Base-by-base conservation (phyloP, 2,888 invertebrate species). In the Bhutanitis thaidina region DNA sequence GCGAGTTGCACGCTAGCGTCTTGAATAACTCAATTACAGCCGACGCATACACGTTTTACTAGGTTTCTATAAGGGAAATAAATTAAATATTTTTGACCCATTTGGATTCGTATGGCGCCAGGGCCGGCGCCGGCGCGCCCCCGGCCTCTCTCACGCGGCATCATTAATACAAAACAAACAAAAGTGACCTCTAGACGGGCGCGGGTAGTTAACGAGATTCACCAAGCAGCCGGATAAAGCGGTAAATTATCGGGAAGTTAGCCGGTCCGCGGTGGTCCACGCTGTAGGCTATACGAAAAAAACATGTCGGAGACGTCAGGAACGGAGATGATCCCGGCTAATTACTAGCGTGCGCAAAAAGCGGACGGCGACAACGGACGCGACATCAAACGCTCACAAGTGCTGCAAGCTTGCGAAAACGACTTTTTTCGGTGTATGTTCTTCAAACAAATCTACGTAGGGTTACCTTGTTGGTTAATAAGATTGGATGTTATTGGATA, bases 91-190 rank as follows among this genome's bases (percentile, higher is more conserved):
- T 82, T 77, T 79, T 77, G 83, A 80, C 66, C 74, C 77, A 81
- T 84, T 83, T 80, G 71, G 78, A 70, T 71, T 67, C 63, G 70
- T 69, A 71, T 80, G 85, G 87, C 85, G 87, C 86, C 85, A 80
- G 71, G 68, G 61, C 68, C 71, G 81, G 83, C 85, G 86, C 86
- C 87, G 73, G 80, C 86, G 80, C 72, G 85, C 83, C 81, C 85
- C 80, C 80, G 80, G 81, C 75, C 78, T 71, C 27, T 12, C 79
- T 79, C 80, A 72, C 82, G 77, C 78, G 76, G 76, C 76, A 74
- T 84, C 86, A 80, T 84, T 86, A 83, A 75, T 84, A 86, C 78
- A 89, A 89, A 88, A 88, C 87, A 89, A 89, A 89, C 86, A 89
- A 85, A 80, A 89, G 65, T 84, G 84, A 86, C 85, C 87, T 82